These are phyloP conservation scores for Condylura cristata DNA, from an alignment of 2,113 vertebrate species.

Conservation along the genomic window DNA sequence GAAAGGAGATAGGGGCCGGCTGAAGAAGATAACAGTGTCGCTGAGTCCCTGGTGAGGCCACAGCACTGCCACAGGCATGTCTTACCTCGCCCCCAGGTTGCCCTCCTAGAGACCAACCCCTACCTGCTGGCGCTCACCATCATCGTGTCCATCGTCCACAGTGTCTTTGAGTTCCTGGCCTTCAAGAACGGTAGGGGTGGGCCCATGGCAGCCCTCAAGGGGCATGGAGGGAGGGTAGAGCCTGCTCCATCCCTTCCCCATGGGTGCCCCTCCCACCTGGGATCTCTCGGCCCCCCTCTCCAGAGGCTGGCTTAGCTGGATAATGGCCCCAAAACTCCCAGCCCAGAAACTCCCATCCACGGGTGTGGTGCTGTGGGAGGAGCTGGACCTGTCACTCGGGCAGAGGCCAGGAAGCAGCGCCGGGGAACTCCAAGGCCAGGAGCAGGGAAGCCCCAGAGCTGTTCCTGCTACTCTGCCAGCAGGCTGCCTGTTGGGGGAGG, in stretches of 20 bases:
- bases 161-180: conserved; percentile 96
- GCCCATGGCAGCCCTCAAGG: neutral
- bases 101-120: conserved; percentile 96
- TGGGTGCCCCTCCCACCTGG: no score
- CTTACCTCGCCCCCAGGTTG: conserved; percentile 67
- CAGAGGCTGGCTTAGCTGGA: neutral
- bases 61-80: neutral
- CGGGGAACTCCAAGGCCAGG: conserved; percentile 60
- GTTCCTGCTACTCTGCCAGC: neutral
- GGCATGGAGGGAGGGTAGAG: fast-evolving
- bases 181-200: conserved; percentile 94
- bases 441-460: conserved; percentile 61
- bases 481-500: neutral
- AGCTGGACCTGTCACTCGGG: neutral
- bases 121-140: conserved; percentile 96
- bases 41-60: neutral
- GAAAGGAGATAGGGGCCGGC: neutral
- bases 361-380: neutral
- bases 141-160: conserved; percentile 95
- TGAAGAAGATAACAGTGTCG: fast-evolving
- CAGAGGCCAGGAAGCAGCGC: conserved; percentile 24
- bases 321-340: neutral
- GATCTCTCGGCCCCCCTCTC: neutral
- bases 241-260: neutral
- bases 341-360: neutral